phyloP scores from a whole-genome alignment of 1,140 invertebrate species.

The Drosophila equinoxialis region DNA sequence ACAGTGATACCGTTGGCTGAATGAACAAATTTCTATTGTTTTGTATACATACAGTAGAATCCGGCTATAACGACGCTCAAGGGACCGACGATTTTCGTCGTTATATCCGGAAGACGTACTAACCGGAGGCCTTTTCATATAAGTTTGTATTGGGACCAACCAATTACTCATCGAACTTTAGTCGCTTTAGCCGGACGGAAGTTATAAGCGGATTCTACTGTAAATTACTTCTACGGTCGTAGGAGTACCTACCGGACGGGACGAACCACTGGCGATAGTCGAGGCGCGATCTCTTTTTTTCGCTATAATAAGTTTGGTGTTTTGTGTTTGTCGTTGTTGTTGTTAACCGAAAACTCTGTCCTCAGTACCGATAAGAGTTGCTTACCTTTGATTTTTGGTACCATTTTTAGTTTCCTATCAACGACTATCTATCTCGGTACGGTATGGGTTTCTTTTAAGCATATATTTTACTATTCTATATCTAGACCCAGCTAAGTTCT shows the following conservation, averaged over 20 bases:
- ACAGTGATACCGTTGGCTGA: constrained; percentile 23
- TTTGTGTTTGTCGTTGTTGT: background rate
- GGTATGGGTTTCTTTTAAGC: constrained; percentile 54
- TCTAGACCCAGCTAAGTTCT: constrained; percentile 50
- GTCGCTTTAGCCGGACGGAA: too few species aligned
- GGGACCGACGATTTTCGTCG: too few species aligned
- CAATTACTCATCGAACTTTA: too few species aligned
- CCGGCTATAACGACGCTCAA: too few species aligned
- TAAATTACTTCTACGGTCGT: background rate
- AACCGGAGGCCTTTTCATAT: too few species aligned
- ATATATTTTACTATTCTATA: constrained; percentile 70
- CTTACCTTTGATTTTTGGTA: constrained; percentile 69
- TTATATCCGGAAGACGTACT: too few species aligned
- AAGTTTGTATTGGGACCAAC: too few species aligned
- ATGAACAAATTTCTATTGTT: constrained; percentile 46
- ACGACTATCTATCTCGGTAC: constrained; percentile 37
- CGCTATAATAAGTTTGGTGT: constrained; percentile 46
- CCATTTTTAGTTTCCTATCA: constrained; percentile 37
- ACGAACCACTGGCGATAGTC: too few species aligned
- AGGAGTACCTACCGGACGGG: background rate
- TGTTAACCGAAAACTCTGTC: constrained; percentile 42
- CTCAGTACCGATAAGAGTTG: constrained; percentile 57
- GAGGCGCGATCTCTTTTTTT: constrained; percentile 36
- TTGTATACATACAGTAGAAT: too few species aligned
- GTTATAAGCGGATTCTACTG: too few species aligned